Base-by-base conservation (phyloP, 2,113 vertebrate genomes). In the Sturnus vulgaris region DNA sequence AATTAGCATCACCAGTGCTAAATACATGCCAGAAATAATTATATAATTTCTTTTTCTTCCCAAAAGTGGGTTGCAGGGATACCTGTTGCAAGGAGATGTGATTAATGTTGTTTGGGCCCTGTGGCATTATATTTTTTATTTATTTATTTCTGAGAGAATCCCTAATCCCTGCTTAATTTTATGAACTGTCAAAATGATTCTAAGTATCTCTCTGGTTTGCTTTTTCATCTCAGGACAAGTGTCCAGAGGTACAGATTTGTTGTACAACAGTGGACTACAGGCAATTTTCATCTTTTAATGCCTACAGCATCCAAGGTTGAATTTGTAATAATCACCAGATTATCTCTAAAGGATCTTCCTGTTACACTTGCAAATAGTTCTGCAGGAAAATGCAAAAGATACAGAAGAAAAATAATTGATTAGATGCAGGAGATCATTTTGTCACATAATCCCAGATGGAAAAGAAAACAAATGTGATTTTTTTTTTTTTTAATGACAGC, bases 161-260 rank as follows among this genome's bases (percentile, higher is more conserved):
- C 97, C 97, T 98, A 98, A 98, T 98, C 98, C 98, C 98, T 88
- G 92, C 77, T 98, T 98, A 98, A 98, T 98, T 98, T 98, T 97
- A 97, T 97, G 93, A 98, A 97, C 98, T 98, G 98, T 98, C 98
- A 98, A 96, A 97, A 97, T 73, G 93, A 98, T 97, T 98, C 95
- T 98, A 98, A 98, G 97, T 98, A 97, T 97, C 97, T 97, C 90
- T 95, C 93, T 92, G 72, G 96, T 97, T 98, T 98, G 97, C 97
- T 98, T 98, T 98, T 98, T 98, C 97, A 98, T 97, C 97, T 98
- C 88, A 92, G 97, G 97, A 98, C 98, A 96, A 95, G 86, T 97
- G 97, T 98, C 97, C 97, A 96, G 96, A 98, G 97, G 97, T 98
- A 96, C 64, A 94, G 97, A 97, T 94, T 89, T 96, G 95, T 97